Base-by-base conservation (phyloP, 2,888 invertebrate species). In the Agrochola macilenta region DNA sequence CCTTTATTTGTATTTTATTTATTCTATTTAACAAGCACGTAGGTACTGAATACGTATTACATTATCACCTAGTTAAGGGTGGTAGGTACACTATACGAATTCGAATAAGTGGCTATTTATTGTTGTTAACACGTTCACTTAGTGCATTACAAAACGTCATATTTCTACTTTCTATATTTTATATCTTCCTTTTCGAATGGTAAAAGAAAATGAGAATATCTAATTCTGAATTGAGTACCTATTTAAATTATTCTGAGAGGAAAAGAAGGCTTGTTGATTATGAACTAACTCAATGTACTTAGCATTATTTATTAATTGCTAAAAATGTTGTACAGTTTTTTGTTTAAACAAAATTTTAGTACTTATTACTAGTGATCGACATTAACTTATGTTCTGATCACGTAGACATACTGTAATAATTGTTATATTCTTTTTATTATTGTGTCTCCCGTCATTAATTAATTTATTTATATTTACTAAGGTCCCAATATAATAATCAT, bases 81-180 rank as follows among this genome's bases (percentile, higher is more conserved):
- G 54, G 39, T n/a, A 43, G 17, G 8, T 17, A n/a, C 17, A 39
- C 17, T 43, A 26, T 11, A 2, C 5, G 23, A 43, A 46, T 30
- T 49, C 8, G 12, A 71, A 35, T 49, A 26, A 68, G 30, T 26
- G 20, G 60, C 14, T 61, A 46, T 69, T 69, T 26, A 23, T 23
- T 14, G 20, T 43, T 43, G 30, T 68, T 17, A 30, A 52, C 43
- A 46, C 76, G 43, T 69, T n/a, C 49, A 8, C 14, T 7, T 30
- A 46, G 14, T 46, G 46, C 46, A 58, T 49, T 49, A 30, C 30
- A 43, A 46, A 46, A 46, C n/a, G 12, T n/a, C 65, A 76, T 52
- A 76, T n/a, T 43, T 39, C 39, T 30, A 76, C 49, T 68, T 76
- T 76, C 66, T 66, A 57, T 76, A 46, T 66, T 49, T 49, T 49